phyloP scores from a whole-genome alignment of 2,113 vertebrate species.

The Pagrus major region DNA sequence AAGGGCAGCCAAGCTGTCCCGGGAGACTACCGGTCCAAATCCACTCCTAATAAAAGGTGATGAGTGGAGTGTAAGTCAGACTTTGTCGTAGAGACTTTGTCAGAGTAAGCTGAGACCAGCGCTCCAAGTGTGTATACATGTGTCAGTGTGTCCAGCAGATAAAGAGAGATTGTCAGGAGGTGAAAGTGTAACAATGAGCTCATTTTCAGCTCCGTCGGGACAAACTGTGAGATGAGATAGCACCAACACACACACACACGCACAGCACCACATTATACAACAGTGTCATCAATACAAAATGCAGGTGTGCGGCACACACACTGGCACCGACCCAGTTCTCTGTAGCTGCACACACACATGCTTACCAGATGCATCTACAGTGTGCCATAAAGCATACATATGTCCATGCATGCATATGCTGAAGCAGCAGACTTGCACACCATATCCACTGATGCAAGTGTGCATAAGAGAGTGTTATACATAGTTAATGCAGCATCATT shows the following conservation, averaged over 20 bases:
- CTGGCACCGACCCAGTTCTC: constrained; percentile 5
- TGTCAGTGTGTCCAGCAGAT: not conserved
- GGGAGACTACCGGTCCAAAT: constrained; percentile 30
- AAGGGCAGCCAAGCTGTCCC: constrained; percentile 12
- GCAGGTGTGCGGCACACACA: constrained; percentile 11
- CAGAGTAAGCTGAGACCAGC: not conserved
- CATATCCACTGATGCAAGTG: not conserved
- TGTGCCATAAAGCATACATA: not conserved
- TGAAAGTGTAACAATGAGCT: constrained; percentile 35
- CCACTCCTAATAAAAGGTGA: constrained; percentile 52
- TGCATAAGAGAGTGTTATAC: not conserved
- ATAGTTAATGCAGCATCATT: not conserved
- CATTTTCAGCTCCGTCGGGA: constrained; percentile 39
- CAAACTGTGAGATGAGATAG: constrained; percentile 52
- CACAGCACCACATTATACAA: constrained; percentile 3
- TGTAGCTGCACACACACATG: constrained; percentile 29
- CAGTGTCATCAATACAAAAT: constrained; percentile 12
- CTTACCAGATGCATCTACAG: constrained; percentile 36
- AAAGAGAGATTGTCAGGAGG: not conserved
- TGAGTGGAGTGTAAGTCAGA: constrained; percentile 33
- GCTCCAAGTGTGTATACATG: constrained; percentile 1
- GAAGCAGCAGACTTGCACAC: not conserved
- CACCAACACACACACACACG: constrained; percentile 30
- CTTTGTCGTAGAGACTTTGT: constrained; percentile 15
- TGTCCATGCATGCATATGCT: not conserved